Base-by-base conservation (phyloP, 2,888 invertebrate species). In the Falcaria lacertinaria region DNA sequence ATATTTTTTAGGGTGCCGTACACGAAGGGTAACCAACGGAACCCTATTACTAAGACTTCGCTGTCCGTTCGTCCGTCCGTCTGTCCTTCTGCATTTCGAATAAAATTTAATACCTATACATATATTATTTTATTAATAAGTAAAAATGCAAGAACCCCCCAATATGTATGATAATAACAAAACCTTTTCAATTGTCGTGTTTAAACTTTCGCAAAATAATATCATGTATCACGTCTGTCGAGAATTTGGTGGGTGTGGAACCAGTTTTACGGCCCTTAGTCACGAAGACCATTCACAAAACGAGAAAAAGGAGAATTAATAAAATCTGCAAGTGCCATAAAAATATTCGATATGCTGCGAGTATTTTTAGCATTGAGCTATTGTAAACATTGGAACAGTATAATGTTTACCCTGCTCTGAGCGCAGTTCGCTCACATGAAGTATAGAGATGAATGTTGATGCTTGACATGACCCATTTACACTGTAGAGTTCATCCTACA, bases 341-440 rank as follows among this genome's bases (percentile, higher is more conserved):
- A 57, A 52, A 48, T 17, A 54, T 56, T 60, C 49, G 45, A 57
- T 59, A 62, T 62, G 66, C 72, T 67, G 59, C 49, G 67, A 65
- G 76, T 37, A 37, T 37, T 76, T 80, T 79, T 74, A 52, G 70
- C 61, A 69, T 74, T 60, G 52, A 51, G 60, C 50, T 72, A 75
- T 69, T 50, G 70, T 74, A 80, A 81, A 84, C 80, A 78, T 82
- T 78, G 65, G 64, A 72, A 55, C 64, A 69, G 63, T 64, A 64
- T 59, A 64, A 60, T 35, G 19, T 19, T 76, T n/a, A n/a, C n/a
- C n/a, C n/a, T n/a, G n/a, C n/a, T n/a, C n/a, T 75, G 73, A 66
- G 60, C 44, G 60, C 44, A 47, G 51, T 51, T 59, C 51, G 41
- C 48, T 52, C 60, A 57, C 60, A 55, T 48, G 41, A 54, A 50